A percentile compares a stretch with the other conserved stretches of the same genome.
These are phyloP conservation scores for Cottus gobio DNA, from an alignment of 2,113 vertebrate species.

Conservation along the genomic window DNA sequence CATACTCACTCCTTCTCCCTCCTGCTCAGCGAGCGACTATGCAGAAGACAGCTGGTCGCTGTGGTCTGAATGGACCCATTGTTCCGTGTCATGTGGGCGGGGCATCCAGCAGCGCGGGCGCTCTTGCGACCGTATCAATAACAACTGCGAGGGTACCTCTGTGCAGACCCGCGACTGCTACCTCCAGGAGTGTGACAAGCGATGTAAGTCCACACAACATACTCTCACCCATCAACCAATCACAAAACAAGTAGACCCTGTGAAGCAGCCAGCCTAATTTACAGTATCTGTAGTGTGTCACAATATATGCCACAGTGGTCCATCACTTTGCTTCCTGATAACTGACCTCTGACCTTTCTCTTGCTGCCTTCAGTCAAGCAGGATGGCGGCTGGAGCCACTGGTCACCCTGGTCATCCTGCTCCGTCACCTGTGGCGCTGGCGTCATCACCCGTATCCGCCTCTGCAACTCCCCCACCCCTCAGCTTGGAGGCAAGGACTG, in stretches of 20 bases:
- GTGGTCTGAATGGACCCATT: constrained; percentile 99
- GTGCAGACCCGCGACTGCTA: constrained; percentile 99
- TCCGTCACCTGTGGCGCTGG: constrained; percentile 95
- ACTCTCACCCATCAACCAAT: neutral
- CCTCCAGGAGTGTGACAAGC: constrained; percentile 96
- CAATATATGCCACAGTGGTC: neutral
- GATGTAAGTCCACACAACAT: constrained; percentile 87
- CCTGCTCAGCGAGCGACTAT: constrained; percentile 90
- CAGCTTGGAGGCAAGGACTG: constrained; percentile 95
- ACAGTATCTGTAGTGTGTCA: neutral
- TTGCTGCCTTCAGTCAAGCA: constrained; percentile 89
- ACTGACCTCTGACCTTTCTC: constrained; percentile 41
- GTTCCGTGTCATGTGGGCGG: constrained; percentile 95
- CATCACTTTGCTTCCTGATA: constrained; percentile 3
- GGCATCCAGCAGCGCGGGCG: constrained; percentile 98
- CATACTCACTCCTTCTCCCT: constrained; percentile 62
- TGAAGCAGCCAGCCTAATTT: neutral
- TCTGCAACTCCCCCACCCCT: constrained; percentile 98
- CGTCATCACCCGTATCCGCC: constrained; percentile 96
- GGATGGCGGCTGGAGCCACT: constrained; percentile 98
- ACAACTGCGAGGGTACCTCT: constrained; percentile 96
- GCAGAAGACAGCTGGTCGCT: constrained; percentile 98
- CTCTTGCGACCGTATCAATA: constrained; percentile 98
- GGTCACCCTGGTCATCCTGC: constrained; percentile 99
- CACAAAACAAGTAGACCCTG: neutral